Evolutionary conservation across 2,113 vertebrate genomes (phyloP), one percentile per base, ranked within the genome.

Genomic region (Periophthalmus modestus): DNA sequence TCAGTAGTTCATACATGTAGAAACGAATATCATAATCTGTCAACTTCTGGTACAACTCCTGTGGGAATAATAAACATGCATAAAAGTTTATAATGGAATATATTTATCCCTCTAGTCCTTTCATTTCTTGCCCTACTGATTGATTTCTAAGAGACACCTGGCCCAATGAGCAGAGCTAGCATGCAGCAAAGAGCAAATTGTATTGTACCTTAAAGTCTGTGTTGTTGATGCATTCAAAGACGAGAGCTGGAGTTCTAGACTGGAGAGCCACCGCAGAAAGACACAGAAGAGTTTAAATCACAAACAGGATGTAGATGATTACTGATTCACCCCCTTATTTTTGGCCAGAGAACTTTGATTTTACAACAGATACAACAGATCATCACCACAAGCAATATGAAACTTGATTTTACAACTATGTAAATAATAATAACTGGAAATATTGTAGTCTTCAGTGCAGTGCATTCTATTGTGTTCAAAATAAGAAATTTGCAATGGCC

Each of bases 151-250:
- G 62, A 65, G 10, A 65, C 62, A n/a, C 34, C 34, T 65, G 43
- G 33, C 5, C 24, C 9, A 12, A 58, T 63, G 62, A 73, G 47
- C 62, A 39, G 36, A 39, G 34, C 33, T 34, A 65, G 34, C 72
- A 72, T 70, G 71, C 16, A 46, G 52, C 39, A 54, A n/a, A 67
- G 21, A 65, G 24, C 18, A 21, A 70, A 74, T n/a, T 11, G 18
- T 24, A 21, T 88, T 68, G 59, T 94, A 99, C 97, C 97, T 99
- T 99, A 92, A 99, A 99, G 91, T 99, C 97, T 94, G 97, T 99
- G 92, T 99, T 99, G 89, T 99, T 98, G 94, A 99, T 98, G 95
- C 96, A 98, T 92, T 99, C 97, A 89, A 99, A 98, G 89, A 99
- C 97, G 75, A 99, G 95, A 66, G 97, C 97, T 66, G 97, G 97